Base-by-base conservation (phyloP, 2,888 invertebrate species). In the Caenorhabditis parvicauda region DNA sequence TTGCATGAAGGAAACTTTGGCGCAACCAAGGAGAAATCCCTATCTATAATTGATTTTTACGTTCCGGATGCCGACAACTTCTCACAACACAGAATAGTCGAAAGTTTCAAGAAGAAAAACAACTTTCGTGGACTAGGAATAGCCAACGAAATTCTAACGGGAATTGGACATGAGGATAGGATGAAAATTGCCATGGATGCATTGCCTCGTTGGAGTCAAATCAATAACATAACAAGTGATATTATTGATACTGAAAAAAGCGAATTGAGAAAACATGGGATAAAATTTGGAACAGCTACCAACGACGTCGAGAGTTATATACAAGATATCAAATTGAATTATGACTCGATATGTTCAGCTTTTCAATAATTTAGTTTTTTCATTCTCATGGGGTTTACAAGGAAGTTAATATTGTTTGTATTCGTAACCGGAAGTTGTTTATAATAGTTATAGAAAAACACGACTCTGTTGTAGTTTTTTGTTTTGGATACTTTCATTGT, bases 21-120 rank as follows among this genome's bases (percentile, higher is more conserved):
- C 35, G 55, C 54, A 55, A 63, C 51, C 45, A 43, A 52, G 32
- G 55, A 53, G 49, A 54, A 59, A 46, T 24, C 58, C 51, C 59
- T 63, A 14, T 59, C 63, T 32, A 63, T 63, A 42, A 47, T 63
- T 43, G 63, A 63, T 51, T 63, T 63, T 54, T 63, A 54, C 44
- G 59, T 63, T 51, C 51, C 55, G 54, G 59, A 57, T 50, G 32
- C 52, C 29, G 56, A 51, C 56, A 50, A 53, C 57, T 54, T 54
- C 50, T 24, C 29, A 62, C 53, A 29, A 45, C 57, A 41, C 25
- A 54, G 46, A 54, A 58, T 62, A 50, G 32, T 58, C 45, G 58
- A 62, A 49, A 47, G 49, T 58, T 62, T 58, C 17, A 62, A 58
- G 54, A 39, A 58, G 45, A 58, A 62, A 38, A 58, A 37, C 27